These are phyloP conservation scores for Junonia oenone DNA, from an alignment of 2,888 invertebrate genomes.

Conservation along the genomic window DNA sequence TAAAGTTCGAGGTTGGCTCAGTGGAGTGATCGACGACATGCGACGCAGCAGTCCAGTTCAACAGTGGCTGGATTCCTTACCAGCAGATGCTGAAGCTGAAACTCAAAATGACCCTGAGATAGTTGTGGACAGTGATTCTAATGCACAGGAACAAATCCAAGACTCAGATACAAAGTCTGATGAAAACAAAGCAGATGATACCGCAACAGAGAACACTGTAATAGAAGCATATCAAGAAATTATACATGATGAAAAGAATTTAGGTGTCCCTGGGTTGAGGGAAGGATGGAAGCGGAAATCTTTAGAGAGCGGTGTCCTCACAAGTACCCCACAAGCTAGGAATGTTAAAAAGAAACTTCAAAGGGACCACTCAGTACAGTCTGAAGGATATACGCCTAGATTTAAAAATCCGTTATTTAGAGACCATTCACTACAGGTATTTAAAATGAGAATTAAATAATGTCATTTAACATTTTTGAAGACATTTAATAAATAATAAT, in stretches of 20 bases:
- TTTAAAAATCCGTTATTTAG: conserved; percentile 68
- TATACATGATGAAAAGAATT: conserved; percentile 42
- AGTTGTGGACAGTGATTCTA: conserved; percentile 15
- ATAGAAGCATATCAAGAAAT: conserved; percentile 29
- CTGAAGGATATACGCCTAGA: conserved; percentile 65
- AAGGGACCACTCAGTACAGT: conserved; percentile 69
- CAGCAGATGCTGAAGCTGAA: conserved; percentile 50
- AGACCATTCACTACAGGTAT: conserved; percentile 73
- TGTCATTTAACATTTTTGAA: not conserved
- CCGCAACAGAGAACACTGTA: conserved; percentile 59
- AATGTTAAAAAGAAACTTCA: conserved; percentile 53
- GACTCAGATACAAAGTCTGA: conserved; percentile 48
- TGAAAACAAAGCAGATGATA: conserved; percentile 57
- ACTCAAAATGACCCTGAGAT: conserved; percentile 23
- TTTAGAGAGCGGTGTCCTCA: conserved; percentile 56
- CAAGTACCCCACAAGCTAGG: conserved; percentile 45
- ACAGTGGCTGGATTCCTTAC: conserved; percentile 87
- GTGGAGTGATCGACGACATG: conserved; percentile 78
- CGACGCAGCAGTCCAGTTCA: conserved; percentile 84
- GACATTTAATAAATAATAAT: no score
- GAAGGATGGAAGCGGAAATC: conserved; percentile 64
- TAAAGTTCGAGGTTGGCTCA: conserved; percentile 70
- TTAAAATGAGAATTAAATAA: not conserved
- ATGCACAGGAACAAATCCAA: conserved; percentile 35
- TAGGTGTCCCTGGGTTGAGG: conserved; percentile 53